A percentile compares a stretch with the other conserved stretches of the same genome.
phyloP scores from a whole-genome alignment of 1,140 invertebrate species.

The Eufriesea mexicana region DNA sequence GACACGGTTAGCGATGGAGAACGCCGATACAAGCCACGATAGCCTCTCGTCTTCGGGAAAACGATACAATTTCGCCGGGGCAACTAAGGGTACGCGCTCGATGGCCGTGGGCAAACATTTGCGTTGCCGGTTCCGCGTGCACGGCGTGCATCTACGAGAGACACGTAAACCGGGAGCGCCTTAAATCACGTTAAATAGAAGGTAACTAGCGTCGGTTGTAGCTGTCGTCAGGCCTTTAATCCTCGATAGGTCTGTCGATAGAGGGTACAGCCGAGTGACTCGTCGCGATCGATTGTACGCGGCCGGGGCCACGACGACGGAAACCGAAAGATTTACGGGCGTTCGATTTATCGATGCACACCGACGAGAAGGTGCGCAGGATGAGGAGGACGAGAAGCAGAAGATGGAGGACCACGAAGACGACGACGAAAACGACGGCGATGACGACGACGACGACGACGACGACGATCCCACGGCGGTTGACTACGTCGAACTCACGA shows the following conservation, averaged over 20 bases:
- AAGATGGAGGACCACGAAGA: neutral
- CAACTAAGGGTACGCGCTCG: no score
- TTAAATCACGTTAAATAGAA: conserved; percentile 69
- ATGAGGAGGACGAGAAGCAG: neutral
- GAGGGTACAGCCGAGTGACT: conserved; percentile 64
- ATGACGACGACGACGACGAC: conserved; percentile 4
- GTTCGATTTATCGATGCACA: conserved; percentile 68
- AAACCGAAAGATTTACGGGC: conserved; percentile 68
- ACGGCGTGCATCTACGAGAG: conserved; percentile 26
- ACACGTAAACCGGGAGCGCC: conserved; percentile 45
- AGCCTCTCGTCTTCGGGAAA: neutral
- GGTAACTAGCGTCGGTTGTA: conserved; percentile 66
- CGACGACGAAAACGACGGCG: neutral
- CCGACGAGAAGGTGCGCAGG: conserved; percentile 11
- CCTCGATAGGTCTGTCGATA: conserved; percentile 66
- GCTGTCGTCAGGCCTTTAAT: conserved; percentile 65
- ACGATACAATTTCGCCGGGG: conserved; percentile 39
- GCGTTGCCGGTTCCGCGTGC: conserved; percentile 38
- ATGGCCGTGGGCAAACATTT: conserved; percentile 13
- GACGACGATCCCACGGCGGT: conserved; percentile 44
- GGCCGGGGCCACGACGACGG: conserved; percentile 54
- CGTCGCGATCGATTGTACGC: conserved; percentile 63
- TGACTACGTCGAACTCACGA: conserved; percentile 18
- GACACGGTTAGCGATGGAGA: neutral
- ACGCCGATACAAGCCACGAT: conserved; percentile 13